Evolutionary conservation across 2,888 invertebrate species (phyloP).

Genomic region (Callinectes sapidus): DNA sequence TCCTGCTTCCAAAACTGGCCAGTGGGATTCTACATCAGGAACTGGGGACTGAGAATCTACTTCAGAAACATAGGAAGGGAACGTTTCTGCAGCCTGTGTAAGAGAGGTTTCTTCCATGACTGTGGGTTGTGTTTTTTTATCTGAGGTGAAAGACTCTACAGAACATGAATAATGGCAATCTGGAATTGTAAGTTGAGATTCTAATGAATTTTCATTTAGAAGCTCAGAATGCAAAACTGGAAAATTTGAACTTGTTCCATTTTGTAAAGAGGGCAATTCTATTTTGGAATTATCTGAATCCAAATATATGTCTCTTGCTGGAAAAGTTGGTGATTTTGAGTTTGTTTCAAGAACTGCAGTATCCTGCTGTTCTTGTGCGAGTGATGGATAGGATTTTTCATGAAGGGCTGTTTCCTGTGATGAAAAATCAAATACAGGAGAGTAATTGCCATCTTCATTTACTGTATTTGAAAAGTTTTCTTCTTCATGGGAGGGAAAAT

Average conservation of each 20-base stretch:
- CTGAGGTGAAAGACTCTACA: neutral
- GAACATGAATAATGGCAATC: neutral
- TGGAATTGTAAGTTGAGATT: neutral
- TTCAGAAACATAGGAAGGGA: conserved; percentile 6
- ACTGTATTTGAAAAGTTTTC: neutral
- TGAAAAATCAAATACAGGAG: neutral
- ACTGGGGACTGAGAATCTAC: neutral
- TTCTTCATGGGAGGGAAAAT: conserved; percentile 36
- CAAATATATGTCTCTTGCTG: neutral
- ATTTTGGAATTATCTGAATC: neutral
- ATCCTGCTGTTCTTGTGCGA: neutral
- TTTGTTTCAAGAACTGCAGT: neutral
- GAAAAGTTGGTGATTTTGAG: neutral
- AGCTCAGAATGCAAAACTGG: neutral
- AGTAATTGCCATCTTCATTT: neutral
- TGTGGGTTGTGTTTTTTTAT: neutral
- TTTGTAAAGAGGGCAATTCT: neutral
- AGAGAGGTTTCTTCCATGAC: neutral
- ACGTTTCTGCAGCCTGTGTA: neutral
- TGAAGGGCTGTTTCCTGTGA: neutral
- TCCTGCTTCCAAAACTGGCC: neutral
- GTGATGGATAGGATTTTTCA: neutral
- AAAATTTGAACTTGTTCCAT: neutral
- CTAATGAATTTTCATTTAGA: neutral
- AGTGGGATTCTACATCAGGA: neutral